Base-by-base conservation (phyloP, 2,797 vertebrate genomes). In the Rhinophrynus dorsalis region DNA sequence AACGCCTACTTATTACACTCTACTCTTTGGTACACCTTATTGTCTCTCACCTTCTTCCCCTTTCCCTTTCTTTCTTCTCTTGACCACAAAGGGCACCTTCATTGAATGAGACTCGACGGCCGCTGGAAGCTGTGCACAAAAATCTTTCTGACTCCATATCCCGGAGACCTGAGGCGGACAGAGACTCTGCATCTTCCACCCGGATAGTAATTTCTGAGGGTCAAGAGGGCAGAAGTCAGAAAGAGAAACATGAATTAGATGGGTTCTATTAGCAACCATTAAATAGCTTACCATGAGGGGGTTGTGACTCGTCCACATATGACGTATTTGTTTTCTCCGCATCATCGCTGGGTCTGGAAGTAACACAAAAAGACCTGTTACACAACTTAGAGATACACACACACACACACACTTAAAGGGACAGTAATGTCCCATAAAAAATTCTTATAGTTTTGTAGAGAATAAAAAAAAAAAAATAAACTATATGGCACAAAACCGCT, bases 21-120 rank as follows among this genome's bases (percentile, higher is more conserved):
- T n/a, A n/a, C n/a, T n/a, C n/a, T n/a, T n/a, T n/a, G n/a, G n/a
- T n/a, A n/a, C n/a, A n/a, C 3, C 1, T 38, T 38, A 38, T 38
- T 29, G 15, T 29, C 8, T 54, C 83, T 86, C 79, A 99, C 97
- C 97, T 92, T 81, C 96, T 91, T 62, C 96, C 96, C 81, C 96
- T 97, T 85, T 98, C 97, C 83, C 93, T 94, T 1, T 92, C 77
- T 80, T 94, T 96, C 83, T 91, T 94, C 88, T 94, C 74, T 56
- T 97, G 95, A 68, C 96, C 94, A 0, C 94, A 96, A 62, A 99
- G 93, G 0, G 97, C 93, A 0, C 96, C 96, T 86, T 99, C 97
- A 0, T 98, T 99, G 88, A 99, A 99, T 79, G 97, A 99, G 75
- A 99, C 97, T 0, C 97, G 88, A 0, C 97, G 93, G n/a, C 94